Evolutionary conservation across 2,113 vertebrate species (phyloP).

Genomic region (Cyprinodon tularosa): DNA sequence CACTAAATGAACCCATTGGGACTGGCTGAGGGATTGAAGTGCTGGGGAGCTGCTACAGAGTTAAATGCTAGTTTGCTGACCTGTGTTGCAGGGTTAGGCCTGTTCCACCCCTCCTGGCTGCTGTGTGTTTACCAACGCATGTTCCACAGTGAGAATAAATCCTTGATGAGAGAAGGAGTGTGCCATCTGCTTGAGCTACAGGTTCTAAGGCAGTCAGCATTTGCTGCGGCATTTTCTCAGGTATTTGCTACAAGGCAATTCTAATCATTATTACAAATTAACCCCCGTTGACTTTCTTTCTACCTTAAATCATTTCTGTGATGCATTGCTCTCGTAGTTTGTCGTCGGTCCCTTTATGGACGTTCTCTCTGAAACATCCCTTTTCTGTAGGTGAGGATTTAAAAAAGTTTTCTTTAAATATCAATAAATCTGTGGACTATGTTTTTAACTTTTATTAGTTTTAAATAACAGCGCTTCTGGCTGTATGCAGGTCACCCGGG

Average conservation of each 20-base stretch:
- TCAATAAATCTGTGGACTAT: not conserved
- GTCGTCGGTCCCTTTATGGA: slow-evolving; percentile 90
- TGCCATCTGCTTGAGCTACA: slow-evolving; percentile 87
- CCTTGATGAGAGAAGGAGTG: slow-evolving; percentile 88
- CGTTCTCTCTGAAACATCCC: slow-evolving; percentile 88
- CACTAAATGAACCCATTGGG: no score
- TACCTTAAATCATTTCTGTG: not conserved
- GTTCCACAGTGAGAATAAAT: slow-evolving; percentile 96
- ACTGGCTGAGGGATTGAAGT: no score
- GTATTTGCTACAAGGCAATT: not conserved
- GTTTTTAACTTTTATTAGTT: not conserved
- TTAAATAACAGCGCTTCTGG: slow-evolving; percentile 13
- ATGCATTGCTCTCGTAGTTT: slow-evolving; percentile 77
- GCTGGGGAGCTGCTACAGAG: no score
- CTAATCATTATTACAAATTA: not conserved
- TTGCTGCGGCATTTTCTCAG: slow-evolving; percentile 83
- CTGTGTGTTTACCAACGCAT: slow-evolving; percentile 92
- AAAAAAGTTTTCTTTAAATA: not conserved
- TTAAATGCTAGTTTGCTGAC: slow-evolving; percentile 1
- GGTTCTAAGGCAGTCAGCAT: slow-evolving; percentile 77
- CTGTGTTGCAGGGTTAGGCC: slow-evolving; percentile 66
- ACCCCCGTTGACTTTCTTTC: not conserved
- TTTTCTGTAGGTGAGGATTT: slow-evolving; percentile 86
- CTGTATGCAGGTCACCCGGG: slow-evolving; percentile 75
- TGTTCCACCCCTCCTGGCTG: slow-evolving; percentile 91